phyloP scores from a whole-genome alignment of 2,888 invertebrate genomes.

The Craniophora ligustri region DNA sequence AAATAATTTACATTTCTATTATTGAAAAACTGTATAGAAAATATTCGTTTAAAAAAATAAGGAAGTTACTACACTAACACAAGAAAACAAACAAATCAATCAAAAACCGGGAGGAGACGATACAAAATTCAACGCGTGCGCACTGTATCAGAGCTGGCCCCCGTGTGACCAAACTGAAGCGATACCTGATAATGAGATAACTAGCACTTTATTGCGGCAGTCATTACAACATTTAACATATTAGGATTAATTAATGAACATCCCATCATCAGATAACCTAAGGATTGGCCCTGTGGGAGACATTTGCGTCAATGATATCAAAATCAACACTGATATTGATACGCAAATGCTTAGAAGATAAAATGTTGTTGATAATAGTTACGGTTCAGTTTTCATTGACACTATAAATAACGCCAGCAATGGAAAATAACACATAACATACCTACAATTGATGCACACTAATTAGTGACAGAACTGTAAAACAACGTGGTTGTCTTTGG shows the following conservation, averaged over 20 bases:
- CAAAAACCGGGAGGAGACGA: constrained; percentile 15
- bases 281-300: constrained; percentile 64
- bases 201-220: constrained; percentile 17
- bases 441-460: constrained; percentile 14
- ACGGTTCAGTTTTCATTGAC: constrained; percentile 76
- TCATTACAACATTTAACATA: constrained; percentile 46
- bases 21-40: constrained; percentile 1
- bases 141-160: constrained; percentile 49
- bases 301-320: constrained; percentile 77
- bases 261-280: constrained; percentile 72
- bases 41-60: constrained; percentile 1
- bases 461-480: constrained; percentile 15
- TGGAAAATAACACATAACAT: constrained; percentile 60
- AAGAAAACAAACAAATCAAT: constrained; percentile 18
- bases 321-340: constrained; percentile 63
- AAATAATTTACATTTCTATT: constrained; percentile 13
- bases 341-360: constrained; percentile 56
- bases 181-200: constrained; percentile 59
- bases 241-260: constrained; percentile 72
- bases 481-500: background rate
- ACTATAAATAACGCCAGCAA: constrained; percentile 63
- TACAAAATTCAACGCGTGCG: constrained; percentile 53
- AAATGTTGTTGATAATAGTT: constrained; percentile 67
- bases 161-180: constrained; percentile 57
- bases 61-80: constrained; percentile 21